Percentiles rank a stretch among this genome's conserved stretches.
Evolutionary conservation across 2,113 vertebrate genomes (phyloP).

Genomic region (Ailuropoda melanoleuca): DNA sequence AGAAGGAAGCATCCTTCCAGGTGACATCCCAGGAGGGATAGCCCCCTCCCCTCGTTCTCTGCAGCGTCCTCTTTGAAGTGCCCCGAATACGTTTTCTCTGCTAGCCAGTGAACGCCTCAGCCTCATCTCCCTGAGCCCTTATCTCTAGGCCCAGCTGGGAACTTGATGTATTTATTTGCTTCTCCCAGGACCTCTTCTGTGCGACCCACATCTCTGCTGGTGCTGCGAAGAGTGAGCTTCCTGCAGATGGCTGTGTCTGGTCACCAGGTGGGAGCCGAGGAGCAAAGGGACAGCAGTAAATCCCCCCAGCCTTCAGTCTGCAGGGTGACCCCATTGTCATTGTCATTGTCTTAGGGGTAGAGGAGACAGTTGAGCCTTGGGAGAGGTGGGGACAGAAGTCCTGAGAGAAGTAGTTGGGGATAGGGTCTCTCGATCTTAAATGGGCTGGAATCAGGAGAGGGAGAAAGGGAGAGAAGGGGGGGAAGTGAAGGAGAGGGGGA

Average conservation of each 20-base stretch:
- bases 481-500: not conserved
- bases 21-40: not conserved
- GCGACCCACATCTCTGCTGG: not conserved
- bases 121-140: slow-evolving; percentile 31
- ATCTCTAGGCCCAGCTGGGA: slow-evolving; percentile 72
- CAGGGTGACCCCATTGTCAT: not conserved
- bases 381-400: not conserved
- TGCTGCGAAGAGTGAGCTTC: slow-evolving; percentile 34
- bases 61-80: not conserved
- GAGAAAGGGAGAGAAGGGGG: not conserved
- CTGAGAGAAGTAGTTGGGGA: not conserved
- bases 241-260: not conserved
- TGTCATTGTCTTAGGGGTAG: not conserved
- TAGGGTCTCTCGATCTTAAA: not conserved
- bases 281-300: slow-evolving; percentile 23
- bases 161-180: slow-evolving; percentile 69
- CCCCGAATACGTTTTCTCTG: not conserved
- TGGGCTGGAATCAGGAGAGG: not conserved
- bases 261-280: not conserved
- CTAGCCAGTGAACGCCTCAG: not conserved
- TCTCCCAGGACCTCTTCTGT: not conserved
- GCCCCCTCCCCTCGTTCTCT: too few relatives aligned
- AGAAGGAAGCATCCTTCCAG: not conserved
- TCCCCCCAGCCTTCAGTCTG: not conserved
- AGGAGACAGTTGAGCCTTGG: not conserved